These are phyloP conservation scores for Brachypteracias leptosomus DNA, from an alignment of 2,113 vertebrate species.

Conservation along the genomic window DNA sequence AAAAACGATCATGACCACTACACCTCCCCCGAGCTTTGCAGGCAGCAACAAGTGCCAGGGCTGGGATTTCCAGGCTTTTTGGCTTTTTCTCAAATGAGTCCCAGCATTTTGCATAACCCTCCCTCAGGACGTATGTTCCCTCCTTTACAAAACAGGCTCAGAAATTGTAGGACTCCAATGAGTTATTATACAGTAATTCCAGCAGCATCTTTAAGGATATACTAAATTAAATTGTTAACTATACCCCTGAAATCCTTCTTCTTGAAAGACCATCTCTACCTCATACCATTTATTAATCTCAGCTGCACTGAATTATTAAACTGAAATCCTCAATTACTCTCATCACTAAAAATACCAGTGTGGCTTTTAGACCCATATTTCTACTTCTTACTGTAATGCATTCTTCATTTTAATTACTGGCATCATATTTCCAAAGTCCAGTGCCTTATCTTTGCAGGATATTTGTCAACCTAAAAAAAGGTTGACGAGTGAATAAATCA, in stretches of 20 bases:
- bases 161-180: neutral
- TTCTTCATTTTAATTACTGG: conserved; percentile 43
- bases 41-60: too few species aligned
- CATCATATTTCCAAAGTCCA: conserved; percentile 34
- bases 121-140: neutral
- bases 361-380: conserved; percentile 50
- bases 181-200: neutral
- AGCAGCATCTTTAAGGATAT: conserved; percentile 1
- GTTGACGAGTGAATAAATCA: conserved; percentile 10
- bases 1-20: neutral
- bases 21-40: neutral
- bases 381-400: conserved; percentile 18
- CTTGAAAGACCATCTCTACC: conserved; percentile 24
- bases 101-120: neutral
- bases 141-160: neutral
- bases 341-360: conserved; percentile 55
- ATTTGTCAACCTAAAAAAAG: conserved; percentile 11
- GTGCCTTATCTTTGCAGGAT: neutral
- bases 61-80: neutral
- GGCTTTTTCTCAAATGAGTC: neutral
- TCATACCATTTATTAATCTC: conserved; percentile 56
- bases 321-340: conserved; percentile 49
- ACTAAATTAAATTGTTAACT: conserved; percentile 64
- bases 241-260: conserved; percentile 16
- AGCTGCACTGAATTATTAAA: conserved; percentile 73